Conservation (phyloP, 2,888 invertebrate genomes). For the Busseola fusca region DNA sequence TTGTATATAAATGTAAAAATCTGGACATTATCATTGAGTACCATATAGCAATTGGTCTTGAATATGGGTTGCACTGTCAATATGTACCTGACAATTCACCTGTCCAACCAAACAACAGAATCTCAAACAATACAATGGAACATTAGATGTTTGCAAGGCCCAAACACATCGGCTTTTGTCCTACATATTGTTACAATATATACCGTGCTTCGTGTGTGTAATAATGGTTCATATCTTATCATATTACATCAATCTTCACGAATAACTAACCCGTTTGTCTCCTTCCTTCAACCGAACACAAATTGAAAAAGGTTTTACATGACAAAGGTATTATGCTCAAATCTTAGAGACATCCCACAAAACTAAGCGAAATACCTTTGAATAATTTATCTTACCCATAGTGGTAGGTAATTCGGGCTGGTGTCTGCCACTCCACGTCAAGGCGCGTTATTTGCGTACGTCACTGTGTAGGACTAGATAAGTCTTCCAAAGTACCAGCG, state of each 20-base stretch:
- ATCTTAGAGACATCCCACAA: neutral
- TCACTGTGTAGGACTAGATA: too few species aligned
- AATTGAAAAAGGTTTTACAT: neutral
- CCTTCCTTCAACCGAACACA: neutral
- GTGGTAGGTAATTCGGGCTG: neutral
- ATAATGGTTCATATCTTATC: neutral
- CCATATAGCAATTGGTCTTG: too few species aligned
- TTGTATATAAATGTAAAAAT: too few species aligned
- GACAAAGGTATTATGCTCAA: neutral
- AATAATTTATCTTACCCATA: neutral
- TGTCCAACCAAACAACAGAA: conserved; percentile 1
- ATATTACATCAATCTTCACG: neutral
- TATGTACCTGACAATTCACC: neutral
- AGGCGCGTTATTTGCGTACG: neutral
- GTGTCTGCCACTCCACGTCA: neutral
- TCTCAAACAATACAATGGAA: conserved; percentile 6
- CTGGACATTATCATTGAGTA: too few species aligned
- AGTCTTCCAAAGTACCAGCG: too few species aligned
- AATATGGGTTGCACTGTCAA: neutral
- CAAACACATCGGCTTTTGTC: conserved; percentile 7
- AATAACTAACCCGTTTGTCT: neutral
- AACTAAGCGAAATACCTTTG: neutral
- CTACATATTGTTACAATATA: neutral
- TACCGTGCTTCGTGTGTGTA: neutral
- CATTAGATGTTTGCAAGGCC: conserved; percentile 15